Evolutionary conservation across 2,888 invertebrate species (phyloP).

Genomic region (Synergus japonicus): DNA sequence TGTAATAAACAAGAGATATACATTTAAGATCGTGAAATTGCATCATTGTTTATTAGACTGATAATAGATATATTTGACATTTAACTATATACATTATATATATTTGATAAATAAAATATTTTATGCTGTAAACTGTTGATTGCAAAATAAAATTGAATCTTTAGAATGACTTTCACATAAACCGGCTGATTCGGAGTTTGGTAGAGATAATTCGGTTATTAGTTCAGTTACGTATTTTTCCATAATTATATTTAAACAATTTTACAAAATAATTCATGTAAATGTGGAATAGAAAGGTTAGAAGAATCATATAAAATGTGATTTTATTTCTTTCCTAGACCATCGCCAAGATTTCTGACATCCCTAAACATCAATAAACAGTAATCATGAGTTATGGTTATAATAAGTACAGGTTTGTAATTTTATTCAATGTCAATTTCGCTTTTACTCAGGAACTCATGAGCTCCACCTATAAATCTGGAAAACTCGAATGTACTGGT

Average conservation of each 20-base stretch:
- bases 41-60: too few relatives aligned
- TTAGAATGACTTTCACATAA: background rate
- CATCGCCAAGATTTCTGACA: conserved; percentile 57
- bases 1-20: too few relatives aligned
- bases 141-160: background rate
- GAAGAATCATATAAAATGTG: background rate
- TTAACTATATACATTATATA: background rate
- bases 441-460: conserved; percentile 1
- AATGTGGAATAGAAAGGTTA: too few relatives aligned
- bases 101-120: background rate
- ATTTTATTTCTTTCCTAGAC: conserved; percentile 60
- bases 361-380: conserved; percentile 58
- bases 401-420: conserved; percentile 71
- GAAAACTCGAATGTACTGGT: background rate
- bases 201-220: background rate
- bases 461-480: background rate
- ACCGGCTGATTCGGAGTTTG: background rate
- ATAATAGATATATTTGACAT: too few relatives aligned
- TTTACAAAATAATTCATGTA: too few relatives aligned
- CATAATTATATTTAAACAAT: too few relatives aligned
- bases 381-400: conserved; percentile 71
- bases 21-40: too few relatives aligned
- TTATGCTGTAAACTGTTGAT: background rate
- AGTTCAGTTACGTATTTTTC: too few relatives aligned
- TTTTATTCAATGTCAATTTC: conserved; percentile 35